Evolutionary conservation across 1,140 invertebrate species (phyloP), one percentile per base, ranked within the genome.

Genomic region (Mamestra configurata): DNA sequence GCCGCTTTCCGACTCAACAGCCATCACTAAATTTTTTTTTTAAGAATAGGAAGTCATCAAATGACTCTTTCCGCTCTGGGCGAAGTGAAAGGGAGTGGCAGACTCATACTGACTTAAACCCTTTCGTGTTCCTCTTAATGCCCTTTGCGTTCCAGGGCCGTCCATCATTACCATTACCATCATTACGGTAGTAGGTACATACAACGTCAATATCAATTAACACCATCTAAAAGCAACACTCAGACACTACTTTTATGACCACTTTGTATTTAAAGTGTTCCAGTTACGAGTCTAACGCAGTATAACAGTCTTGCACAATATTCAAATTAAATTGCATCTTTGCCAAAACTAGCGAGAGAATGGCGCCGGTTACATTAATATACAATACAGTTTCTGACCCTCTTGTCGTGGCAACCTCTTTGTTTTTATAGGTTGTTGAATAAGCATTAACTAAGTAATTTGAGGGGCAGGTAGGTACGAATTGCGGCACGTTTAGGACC

Each of bases 321-420:
- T 94, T 94, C 93, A 94, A 94, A 94, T 94, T 92, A 93, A 94
- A 94, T 94, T 94, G 92, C 92, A 94, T 94, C 93, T 94, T 94
- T 94, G 93, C 93, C 93, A 94, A 94, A 94, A 94, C 93, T 94
- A 93, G 89, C 91, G 89, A 73, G 89, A 88, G 88, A 92, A 94
- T 90, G 84, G 92, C 90, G 89, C 90, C 89, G 88, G 87, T 90
- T 87, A 89, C 92, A 93, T 94, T 94, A 95, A 94, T 94, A 94
- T 91, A 92, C 90, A 93, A 93, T 93, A 90, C 88, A 83, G 89
- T 89, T 88, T 89, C 85, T 89, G 92, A 91, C 92, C 92, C 93
- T 83, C 83, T 86, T 84, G 86, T 86, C 84, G 87, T 71, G 81
- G 84, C 82, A 77, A 81, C 81, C 82, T 89, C 88, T 92, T 93